These are phyloP conservation scores for Diabrotica balteata DNA, from an alignment of 2,888 invertebrate genomes.

Conservation along the genomic window DNA sequence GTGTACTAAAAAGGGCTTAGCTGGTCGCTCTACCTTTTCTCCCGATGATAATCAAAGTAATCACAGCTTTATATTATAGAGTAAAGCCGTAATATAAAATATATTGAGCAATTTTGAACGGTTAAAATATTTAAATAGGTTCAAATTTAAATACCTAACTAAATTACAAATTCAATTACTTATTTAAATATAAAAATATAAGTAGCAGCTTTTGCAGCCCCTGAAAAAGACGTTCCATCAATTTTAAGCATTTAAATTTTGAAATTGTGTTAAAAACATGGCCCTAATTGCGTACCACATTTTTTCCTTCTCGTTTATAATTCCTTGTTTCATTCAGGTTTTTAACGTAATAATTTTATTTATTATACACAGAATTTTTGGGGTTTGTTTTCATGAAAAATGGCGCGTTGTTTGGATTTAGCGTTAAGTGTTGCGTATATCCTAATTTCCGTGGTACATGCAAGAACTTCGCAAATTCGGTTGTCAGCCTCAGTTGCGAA, in stretches of 20 bases:
- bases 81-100: too few species aligned
- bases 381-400: constrained; percentile 17
- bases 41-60: too few species aligned
- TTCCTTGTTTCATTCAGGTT: neutral
- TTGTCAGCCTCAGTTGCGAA: constrained; percentile 16
- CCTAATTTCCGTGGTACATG: constrained; percentile 21
- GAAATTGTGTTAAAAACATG: neutral
- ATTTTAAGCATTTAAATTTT: too few species aligned
- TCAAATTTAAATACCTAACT: too few species aligned
- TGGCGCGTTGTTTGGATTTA: constrained; percentile 15
- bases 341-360: constrained; percentile 11
- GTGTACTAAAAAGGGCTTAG: neutral
- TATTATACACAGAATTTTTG: constrained; percentile 8
- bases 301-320: neutral
- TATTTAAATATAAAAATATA: too few species aligned
- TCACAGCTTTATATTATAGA: too few species aligned
- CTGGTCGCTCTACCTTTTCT: neutral
- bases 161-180: too few species aligned
- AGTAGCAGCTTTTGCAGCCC: too few species aligned
- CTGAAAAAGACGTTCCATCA: too few species aligned
- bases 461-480: constrained; percentile 18
- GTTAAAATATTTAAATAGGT: too few species aligned
- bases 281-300: neutral
- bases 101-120: too few species aligned
- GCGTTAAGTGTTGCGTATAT: constrained; percentile 23